Evolutionary conservation across 1,140 invertebrate species (phyloP), one percentile per base, ranked within the genome.

Genomic region (Bursaphelenchus mucronatus): DNA sequence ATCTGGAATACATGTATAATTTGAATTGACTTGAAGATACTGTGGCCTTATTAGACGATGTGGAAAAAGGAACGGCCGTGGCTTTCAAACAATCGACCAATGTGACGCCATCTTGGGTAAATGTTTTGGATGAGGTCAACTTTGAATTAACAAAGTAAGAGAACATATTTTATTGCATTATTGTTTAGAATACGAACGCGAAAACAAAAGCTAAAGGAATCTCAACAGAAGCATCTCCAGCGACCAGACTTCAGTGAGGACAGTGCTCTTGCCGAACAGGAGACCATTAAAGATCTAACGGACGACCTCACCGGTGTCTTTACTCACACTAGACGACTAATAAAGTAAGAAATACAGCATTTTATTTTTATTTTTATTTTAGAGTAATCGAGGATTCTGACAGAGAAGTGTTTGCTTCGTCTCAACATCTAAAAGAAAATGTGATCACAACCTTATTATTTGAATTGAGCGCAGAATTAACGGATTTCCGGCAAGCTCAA

Each of bases 391-490:
- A 70, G 10, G 69, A 70, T 39, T 63, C 67, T 10, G 69, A 71
- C 6, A 11, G 39, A 5, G 70, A 74, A 15, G 15, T 21, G 9
- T 1, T 49, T 41, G 10, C 39, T 10, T 19, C 69, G 6, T 56
- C 43, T 52, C 17, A 21, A 41, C 39, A 54, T 61, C 66, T 85
- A 19, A 74, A 79, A 30, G 70, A 76, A 43, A 85, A 85, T 69
- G 82, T 84, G 61, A 73, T 82, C 30, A 75, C 80, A 8, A 82
- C 82, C 55, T 64, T 84, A 17, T 79, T 83, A 9, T 66, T 83
- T 41, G 70, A 77, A n/a, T 68, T 85, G 43, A 83, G 84, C 65
- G 82, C 83, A 65, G 75, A 85, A 69, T 82, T 83, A 13, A 76
- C 71, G 9, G 82, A 82, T 50, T 85, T 85, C 66, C 75, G 83